Evolutionary conservation across 2,113 vertebrate genomes (phyloP), one percentile per base, ranked within the genome.

Genomic region (Dasyurus viverrinus): DNA sequence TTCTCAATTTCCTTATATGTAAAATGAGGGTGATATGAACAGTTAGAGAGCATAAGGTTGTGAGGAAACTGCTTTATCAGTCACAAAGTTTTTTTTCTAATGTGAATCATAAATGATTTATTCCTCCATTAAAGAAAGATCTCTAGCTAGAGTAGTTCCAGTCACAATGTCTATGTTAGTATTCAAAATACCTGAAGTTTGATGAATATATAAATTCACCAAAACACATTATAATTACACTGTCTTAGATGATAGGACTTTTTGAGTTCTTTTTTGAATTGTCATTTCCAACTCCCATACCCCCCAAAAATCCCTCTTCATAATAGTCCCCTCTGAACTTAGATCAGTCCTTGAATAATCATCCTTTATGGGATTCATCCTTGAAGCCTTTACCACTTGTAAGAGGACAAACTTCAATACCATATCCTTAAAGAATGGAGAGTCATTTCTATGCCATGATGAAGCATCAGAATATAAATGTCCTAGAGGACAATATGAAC

Each of bases 161-260:
- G 8, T 57, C 55, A 26, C 50, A 42, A 1, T 14, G 26, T 54
- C 46, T 52, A 92, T 54, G 89, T 94, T 55, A 89, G 95, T 27
- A 27, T 11, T 57, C 55, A 57, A 57, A 57, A 57, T 57, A 27
- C 26, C 1, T 30, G 55, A 27, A 60, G 55, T 60, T 60, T 30
- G 47, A 76, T 76, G 36, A 90, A 16, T 2, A 36, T 27, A 60
- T 2, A 30, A 60, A 60, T 60, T 30, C 47, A 9, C n/a, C 55
- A 55, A 36, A 94, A 89, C 60, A 94, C 96, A 90, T 10, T 94
- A 23, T 12, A 19, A 48, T 90, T 91, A 84, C 94, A 60, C 23
- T 10, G 27, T 30, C 55, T 60, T 60, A 60, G 26, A 30, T 60
- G 26, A 10, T 8, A 60, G 55, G 55, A 60, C 26, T 60, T 30